These are phyloP conservation scores for Bujurquina vittata DNA, from an alignment of 2,113 vertebrate species.

Conservation along the genomic window DNA sequence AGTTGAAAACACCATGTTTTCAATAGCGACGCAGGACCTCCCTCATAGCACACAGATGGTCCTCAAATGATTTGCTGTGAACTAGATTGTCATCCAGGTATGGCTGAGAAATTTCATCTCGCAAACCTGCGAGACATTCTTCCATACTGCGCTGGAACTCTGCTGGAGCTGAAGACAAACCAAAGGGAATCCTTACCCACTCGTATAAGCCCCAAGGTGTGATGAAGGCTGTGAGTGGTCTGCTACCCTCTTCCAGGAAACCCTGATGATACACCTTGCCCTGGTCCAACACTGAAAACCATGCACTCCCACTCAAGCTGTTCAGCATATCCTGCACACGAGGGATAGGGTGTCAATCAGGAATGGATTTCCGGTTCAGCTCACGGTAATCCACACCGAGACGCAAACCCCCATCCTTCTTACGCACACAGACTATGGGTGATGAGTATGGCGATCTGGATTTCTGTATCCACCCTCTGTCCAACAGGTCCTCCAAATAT, in stretches of 20 bases:
- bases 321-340: not conserved
- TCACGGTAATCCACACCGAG: not conserved
- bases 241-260: not conserved
- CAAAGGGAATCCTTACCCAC: not conserved
- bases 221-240: not conserved
- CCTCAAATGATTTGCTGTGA: not conserved
- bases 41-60: not conserved
- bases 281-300: not conserved
- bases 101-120: not conserved
- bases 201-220: not conserved
- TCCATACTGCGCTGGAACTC: not conserved
- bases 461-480: too few relatives aligned
- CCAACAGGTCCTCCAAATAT: too few relatives aligned
- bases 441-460: constrained; percentile 6
- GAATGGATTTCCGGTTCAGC: not conserved
- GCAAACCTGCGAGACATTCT: not conserved
- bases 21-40: not conserved
- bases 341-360: not conserved
- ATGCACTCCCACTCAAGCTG: not conserved
- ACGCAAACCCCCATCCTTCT: not conserved
- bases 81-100: not conserved
- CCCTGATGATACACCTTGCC: not conserved
- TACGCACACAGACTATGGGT: not conserved
- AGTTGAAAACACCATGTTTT: not conserved
- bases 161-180: not conserved